Percentiles rank a stretch among this genome's conserved stretches.
phyloP scores from a whole-genome alignment of 1,140 invertebrate genomes.

The Drosophila arizonae region DNA sequence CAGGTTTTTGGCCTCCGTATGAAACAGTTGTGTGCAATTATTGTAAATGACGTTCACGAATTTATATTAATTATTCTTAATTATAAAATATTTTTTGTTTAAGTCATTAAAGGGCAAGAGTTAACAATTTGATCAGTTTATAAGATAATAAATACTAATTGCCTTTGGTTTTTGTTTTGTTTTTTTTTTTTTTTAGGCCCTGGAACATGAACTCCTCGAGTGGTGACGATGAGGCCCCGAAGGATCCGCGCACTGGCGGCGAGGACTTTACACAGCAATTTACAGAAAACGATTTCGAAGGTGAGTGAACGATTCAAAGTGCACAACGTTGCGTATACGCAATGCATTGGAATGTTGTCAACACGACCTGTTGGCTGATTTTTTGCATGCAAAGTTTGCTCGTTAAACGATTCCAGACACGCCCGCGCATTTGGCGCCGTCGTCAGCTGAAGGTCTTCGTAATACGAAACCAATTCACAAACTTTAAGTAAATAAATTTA shows the following conservation, averaged over 20 bases:
- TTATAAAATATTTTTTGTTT: neutral
- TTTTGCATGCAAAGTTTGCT: conserved; percentile 1
- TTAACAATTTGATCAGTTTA: conserved; percentile 10
- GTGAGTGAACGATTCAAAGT: conserved; percentile 82
- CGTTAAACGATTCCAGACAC: conserved; percentile 18
- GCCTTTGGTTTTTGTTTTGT: conserved; percentile 9
- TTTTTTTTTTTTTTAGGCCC: conserved; percentile 82
- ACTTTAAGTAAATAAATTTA: conserved; percentile 14
- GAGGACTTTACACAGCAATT: conserved; percentile 88
- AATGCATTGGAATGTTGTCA: conserved; percentile 27
- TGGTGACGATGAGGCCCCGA: conserved; percentile 90
- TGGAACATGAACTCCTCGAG: conserved; percentile 86
- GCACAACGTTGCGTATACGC: conserved; percentile 35
- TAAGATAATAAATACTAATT: conserved; percentile 21
- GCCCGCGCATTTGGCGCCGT: neutral
- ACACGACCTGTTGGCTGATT: conserved; percentile 14
- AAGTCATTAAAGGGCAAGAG: neutral
- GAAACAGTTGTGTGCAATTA: conserved; percentile 38
- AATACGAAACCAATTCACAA: conserved; percentile 17
- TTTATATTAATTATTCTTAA: neutral
- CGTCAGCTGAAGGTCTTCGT: neutral
- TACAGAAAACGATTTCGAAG: conserved; percentile 94
- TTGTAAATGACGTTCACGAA: conserved; percentile 1
- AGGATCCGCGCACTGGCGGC: conserved; percentile 91
- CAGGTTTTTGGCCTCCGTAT: conserved; percentile 1